Evolutionary conservation across 2,888 invertebrate genomes (phyloP).

Genomic region (Carterocephalus palaemon): DNA sequence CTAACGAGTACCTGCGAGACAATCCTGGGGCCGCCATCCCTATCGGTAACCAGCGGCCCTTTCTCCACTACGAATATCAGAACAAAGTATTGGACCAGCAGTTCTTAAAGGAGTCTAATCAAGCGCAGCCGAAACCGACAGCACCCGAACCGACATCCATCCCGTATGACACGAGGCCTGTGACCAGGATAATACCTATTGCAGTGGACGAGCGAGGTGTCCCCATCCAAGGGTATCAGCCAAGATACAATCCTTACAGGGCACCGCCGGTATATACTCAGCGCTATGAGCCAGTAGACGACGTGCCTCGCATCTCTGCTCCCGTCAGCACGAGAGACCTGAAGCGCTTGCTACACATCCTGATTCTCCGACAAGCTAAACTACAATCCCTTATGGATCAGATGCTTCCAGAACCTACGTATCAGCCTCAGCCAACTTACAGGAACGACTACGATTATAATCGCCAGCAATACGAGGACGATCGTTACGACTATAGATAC

Average conservation of each 20-base stretch:
- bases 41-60: constrained; percentile 74
- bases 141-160: constrained; percentile 55
- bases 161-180: constrained; percentile 59
- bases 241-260: constrained; percentile 59
- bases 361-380: constrained; percentile 81
- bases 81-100: constrained; percentile 71
- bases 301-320: constrained; percentile 80
- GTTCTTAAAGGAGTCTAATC: constrained; percentile 52
- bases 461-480: constrained; percentile 60
- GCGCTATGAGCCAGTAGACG: constrained; percentile 72
- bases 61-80: constrained; percentile 70
- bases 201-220: constrained; percentile 70
- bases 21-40: constrained; percentile 71
- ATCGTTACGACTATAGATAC: constrained; percentile 62
- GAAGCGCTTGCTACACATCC: constrained; percentile 81
- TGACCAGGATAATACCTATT: constrained; percentile 65
- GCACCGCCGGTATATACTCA: constrained; percentile 44
- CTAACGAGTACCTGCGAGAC: constrained; percentile 70
- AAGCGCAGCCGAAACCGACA: constrained; percentile 46
- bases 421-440: constrained; percentile 46
- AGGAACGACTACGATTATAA: constrained; percentile 52
- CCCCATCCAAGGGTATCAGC: constrained; percentile 64
- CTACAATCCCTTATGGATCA: constrained; percentile 78
- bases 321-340: constrained; percentile 86
- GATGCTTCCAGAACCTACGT: constrained; percentile 54